A percentile compares a stretch with the other conserved stretches of the same genome.
phyloP scores from a whole-genome alignment of 2,797 vertebrate genomes.

The Microhierax caerulescens region DNA sequence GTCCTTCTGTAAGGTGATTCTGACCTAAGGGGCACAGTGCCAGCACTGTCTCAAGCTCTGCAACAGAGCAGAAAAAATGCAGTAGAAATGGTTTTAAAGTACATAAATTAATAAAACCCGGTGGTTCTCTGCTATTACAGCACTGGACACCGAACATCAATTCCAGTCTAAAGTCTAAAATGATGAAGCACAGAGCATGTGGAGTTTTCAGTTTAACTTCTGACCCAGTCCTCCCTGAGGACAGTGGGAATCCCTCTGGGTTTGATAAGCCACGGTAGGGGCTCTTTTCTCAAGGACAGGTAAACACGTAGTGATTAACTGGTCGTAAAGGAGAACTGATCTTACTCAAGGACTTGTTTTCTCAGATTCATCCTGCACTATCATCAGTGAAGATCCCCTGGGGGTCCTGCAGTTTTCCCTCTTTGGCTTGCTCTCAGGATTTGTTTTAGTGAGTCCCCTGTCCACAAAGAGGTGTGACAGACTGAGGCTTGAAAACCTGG shows the following conservation, averaged over 20 bases:
- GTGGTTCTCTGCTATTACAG: not conserved
- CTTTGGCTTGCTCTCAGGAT: not conserved
- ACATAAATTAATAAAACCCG: not conserved
- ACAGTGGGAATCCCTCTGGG: not conserved
- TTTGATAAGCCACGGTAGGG: not conserved
- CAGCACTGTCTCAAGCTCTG: not conserved
- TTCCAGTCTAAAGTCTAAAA: not conserved
- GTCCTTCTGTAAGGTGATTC: not conserved
- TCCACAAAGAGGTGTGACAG: not conserved
- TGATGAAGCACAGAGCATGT: not conserved
- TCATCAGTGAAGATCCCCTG: not conserved
- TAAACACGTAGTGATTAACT: conserved; percentile 1
- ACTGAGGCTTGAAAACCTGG: not conserved
- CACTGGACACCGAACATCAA: not conserved
- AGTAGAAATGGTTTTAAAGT: not conserved
- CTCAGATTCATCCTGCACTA: not conserved
- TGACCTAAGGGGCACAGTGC: not conserved
- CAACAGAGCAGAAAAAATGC: not conserved
- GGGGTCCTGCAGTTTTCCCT: not conserved
- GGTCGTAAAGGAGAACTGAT: not conserved
- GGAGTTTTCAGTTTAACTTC: not conserved
- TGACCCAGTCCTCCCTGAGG: not conserved
- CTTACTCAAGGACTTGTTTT: conserved; percentile 25
- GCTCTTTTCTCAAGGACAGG: conserved; percentile 13
- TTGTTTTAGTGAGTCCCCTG: not conserved